Evolutionary conservation across 30 jellyfish, hydroid and myxozoan genomes (phyloP).

Genomic region (Rhopilema esculentum): DNA sequence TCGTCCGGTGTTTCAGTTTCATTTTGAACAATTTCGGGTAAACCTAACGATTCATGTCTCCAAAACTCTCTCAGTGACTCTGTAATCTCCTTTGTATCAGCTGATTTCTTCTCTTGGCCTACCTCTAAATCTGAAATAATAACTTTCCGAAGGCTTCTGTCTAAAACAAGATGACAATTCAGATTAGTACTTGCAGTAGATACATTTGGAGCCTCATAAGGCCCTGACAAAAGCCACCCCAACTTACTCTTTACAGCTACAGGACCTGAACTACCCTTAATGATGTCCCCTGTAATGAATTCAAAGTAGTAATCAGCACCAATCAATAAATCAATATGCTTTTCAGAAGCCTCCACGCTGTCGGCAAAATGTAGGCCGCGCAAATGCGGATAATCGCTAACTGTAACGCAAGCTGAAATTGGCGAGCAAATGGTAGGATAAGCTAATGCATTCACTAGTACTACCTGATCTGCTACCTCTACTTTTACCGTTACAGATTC

Average conservation of each 20-base stretch:
- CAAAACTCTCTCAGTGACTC: conserved; percentile 31
- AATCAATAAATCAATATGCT: not conserved
- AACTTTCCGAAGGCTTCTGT: not conserved
- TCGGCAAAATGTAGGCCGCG: conserved; percentile 44
- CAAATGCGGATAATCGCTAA: conserved; percentile 47
- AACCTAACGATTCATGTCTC: conserved; percentile 40
- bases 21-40: not conserved
- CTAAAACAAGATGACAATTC: conserved; percentile 13
- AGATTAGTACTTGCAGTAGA: not conserved
- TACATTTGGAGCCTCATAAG: conserved; percentile 2
- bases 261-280: conserved; percentile 46
- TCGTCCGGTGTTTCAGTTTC: conserved; percentile 1
- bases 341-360: conserved; percentile 3
- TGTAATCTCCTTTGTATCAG: conserved; percentile 23
- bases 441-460: not conserved
- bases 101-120: not conserved
- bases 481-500: conserved; percentile 14
- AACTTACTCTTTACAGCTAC: conserved; percentile 24
- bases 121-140: not conserved
- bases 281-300: not conserved
- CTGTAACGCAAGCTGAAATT: conserved; percentile 58
- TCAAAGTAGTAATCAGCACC: not conserved
- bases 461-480: conserved; percentile 7
- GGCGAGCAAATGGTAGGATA: conserved; percentile 65
- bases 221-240: conserved; percentile 42